Base-by-base conservation (phyloP, 37 sponge, comb jelly and placozoan genomes). In the Haliclona indistincta region DNA sequence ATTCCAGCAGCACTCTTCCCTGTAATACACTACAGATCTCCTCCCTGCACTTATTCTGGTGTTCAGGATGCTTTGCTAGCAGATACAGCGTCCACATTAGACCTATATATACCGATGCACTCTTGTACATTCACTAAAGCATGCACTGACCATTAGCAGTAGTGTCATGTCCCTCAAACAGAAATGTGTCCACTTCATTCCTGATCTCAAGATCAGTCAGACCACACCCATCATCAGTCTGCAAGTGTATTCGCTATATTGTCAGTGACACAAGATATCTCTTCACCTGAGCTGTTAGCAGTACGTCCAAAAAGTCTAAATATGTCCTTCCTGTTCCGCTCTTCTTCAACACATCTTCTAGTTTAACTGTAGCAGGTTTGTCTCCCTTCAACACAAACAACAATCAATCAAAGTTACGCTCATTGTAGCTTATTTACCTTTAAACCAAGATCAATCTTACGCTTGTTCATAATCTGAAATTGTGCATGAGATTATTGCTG, bases 131-230 rank as follows among this genome's bases (percentile, higher is more conserved):
- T n/a, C n/a, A n/a, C n/a, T n/a, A n/a, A n/a, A n/a, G n/a, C n/a
- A n/a, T n/a, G n/a, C n/a, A n/a, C n/a, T n/a, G 6, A 37, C 79
- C 86, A 61, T 34, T n/a, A 38, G 86, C 79, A 32, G 86, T 85
- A 19, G 86, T 85, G 41, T 85, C 86, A 65, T 85, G 80, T 51
- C 86, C 86, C 44, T 80, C 86, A 83, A 85, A 85, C 68, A 85
- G 43, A 60, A 85, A 85, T 47, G 86, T 85, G 61, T 85, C 86
- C 8, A 85, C 86, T 85, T 85, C 86, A 72, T 84, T 64, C 43
- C 86, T 39, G 29, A 85, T 85, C 54, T 85, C 80, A 26, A 52
- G 20, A 68, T 81, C 80, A 37, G 66, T 83, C 40, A 85, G 28
- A 20, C 81, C 68, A 60, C 2, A 17, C 2, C 86, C 86, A 28